Evolutionary conservation across 2,797 vertebrate genomes (phyloP), one percentile per base, ranked within the genome.

Genomic region (Petrocephalus sullivani): DNA sequence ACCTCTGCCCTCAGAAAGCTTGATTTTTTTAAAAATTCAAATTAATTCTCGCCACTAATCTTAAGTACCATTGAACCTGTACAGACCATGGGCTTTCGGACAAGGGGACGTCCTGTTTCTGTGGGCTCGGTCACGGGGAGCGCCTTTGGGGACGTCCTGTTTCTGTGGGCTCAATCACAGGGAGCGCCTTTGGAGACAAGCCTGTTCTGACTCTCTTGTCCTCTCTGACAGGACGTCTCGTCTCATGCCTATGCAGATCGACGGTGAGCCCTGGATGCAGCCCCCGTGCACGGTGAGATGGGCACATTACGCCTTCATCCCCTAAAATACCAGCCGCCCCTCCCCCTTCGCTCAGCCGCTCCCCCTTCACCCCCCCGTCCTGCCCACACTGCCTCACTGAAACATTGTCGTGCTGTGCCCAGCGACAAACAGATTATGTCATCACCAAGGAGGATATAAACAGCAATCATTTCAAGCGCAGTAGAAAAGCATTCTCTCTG

Each of bases 221-320:
- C 28, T 12, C 19, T 7, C 61, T 89, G 91, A 71, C 92, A 98
- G 97, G 94, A 98, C 97, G 0, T 97, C 96, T 91, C 96, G 98
- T 82, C 95, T 96, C 91, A 95, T 99, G 92, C 98, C 98, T 5
- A 99, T 99, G 98, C 98, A 99, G 95, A 98, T 99, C 83, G 98
- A 99, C 1, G 98, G 98, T 14, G 98, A 99, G 93, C 98, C 98
- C 57, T 99, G 98, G 98, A 97, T 98, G 97, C 98, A 99, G 94
- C 97, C 98, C 0, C 95, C 97, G 51, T 98, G 98, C 94, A 97
- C 94, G 5, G 98, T 99, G 93, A 97, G 57, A 61, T 23, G 60
- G 60, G 28, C 21, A 28, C 46, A 2, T 14, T 86, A n/a, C n/a
- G 2, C 51, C 67, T 19, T 28, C 16, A 19, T 83, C 51, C 46